These are phyloP conservation scores for Dunckerocampus dactyliophorus DNA, from an alignment of 2,113 vertebrate species.

Conservation along the genomic window DNA sequence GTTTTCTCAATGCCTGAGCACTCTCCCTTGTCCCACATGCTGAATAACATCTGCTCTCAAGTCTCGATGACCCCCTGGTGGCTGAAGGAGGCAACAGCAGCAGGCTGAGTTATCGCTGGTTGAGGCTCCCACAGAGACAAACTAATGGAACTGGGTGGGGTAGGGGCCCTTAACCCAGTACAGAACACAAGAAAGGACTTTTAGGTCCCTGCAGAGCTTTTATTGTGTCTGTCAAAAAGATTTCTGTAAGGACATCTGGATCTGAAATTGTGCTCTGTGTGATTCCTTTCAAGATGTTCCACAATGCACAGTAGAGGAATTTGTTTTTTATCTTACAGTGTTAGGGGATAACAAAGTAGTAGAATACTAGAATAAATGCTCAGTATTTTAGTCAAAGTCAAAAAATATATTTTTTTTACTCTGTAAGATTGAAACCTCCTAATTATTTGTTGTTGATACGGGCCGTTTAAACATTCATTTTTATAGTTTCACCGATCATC, in stretches of 20 bases:
- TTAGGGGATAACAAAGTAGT: constrained; percentile 19
- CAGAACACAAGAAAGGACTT: constrained; percentile 23
- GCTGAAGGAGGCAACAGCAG: constrained; percentile 33
- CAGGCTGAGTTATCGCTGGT: constrained; percentile 15
- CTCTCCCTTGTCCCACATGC: constrained; percentile 40
- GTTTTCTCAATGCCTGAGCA: constrained; percentile 25
- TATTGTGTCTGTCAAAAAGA: constrained; percentile 40
- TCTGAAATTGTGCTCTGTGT: constrained; percentile 37
- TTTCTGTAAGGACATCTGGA: constrained; percentile 33
- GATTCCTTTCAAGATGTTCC: constrained; percentile 23
- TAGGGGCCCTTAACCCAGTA: not conserved
- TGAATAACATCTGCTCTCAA: constrained; percentile 49
- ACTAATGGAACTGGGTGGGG: constrained; percentile 14
- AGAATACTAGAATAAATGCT: constrained; percentile 18
- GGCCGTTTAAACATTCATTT: constrained; percentile 14
- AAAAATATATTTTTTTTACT: constrained; percentile 9
- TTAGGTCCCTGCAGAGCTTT: constrained; percentile 39
- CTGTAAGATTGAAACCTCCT: constrained; percentile 10
- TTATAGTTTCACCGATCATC: constrained; percentile 14
- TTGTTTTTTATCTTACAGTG: constrained; percentile 6
- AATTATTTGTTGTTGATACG: not conserved
- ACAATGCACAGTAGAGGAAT: constrained; percentile 3
- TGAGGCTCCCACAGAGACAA: constrained; percentile 13
- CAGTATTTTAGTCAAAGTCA: constrained; percentile 18
- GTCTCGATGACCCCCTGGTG: constrained; percentile 38